phyloP scores from a whole-genome alignment of 2,888 invertebrate genomes.

The Sinhomidia bicolor region DNA sequence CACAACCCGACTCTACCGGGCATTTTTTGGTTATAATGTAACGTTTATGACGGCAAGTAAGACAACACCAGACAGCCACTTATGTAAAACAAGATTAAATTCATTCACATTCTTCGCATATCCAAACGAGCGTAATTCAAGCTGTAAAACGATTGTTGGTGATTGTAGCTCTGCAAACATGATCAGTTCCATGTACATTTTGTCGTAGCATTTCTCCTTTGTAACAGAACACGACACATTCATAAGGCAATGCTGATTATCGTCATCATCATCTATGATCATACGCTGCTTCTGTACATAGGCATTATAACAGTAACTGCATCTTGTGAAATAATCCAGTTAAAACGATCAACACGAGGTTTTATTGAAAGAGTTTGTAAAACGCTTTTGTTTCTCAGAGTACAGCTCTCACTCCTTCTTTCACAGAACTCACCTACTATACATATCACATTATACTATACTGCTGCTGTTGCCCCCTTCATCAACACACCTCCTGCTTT shows the following conservation, averaged over 20 bases:
- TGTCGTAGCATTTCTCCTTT: background rate
- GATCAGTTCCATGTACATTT: too few species aligned
- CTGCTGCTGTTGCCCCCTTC: too few species aligned
- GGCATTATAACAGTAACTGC: background rate
- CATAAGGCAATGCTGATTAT: background rate
- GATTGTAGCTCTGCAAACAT: background rate
- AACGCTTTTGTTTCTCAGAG: constrained; percentile 19
- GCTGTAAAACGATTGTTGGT: too few species aligned
- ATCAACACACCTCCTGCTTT: too few species aligned
- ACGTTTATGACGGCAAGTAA: background rate
- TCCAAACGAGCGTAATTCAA: background rate
- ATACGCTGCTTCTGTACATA: background rate
- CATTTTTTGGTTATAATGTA: background rate
- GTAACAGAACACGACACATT: background rate
- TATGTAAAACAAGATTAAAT: too few species aligned
- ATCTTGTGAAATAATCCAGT: background rate
- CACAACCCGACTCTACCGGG: too few species aligned
- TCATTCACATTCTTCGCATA: background rate
- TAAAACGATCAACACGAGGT: background rate
- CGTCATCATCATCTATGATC: too few species aligned
- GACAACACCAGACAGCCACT: background rate
- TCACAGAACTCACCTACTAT: too few species aligned
- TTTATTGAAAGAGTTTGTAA: constrained; percentile 41
- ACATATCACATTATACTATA: too few species aligned
- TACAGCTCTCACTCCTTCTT: background rate